Percentiles rank a stretch among this genome's conserved stretches.
Evolutionary conservation across 2,113 vertebrate genomes (phyloP).

Genomic region (Plecturocebus donacophilus): DNA sequence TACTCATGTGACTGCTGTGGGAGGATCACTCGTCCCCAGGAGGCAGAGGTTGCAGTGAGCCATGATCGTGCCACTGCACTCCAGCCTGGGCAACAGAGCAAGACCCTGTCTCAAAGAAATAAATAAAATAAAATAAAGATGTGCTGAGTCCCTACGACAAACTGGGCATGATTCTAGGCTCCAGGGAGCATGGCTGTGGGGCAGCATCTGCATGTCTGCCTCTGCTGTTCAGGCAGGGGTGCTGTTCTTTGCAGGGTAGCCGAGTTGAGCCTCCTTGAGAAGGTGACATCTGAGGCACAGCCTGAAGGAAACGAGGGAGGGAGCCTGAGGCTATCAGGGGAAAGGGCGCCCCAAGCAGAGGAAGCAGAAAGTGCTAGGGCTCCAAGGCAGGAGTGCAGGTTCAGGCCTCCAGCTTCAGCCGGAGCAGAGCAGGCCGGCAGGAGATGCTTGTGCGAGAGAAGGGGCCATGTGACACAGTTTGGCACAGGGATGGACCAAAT

Average conservation of each 20-base stretch:
- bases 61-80: no score
- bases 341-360: background rate
- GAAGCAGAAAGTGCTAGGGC: background rate
- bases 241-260: background rate
- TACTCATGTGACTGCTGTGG: no score
- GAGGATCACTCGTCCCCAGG: no score
- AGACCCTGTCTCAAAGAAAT: no score
- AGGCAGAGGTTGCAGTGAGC: no score
- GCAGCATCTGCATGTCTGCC: background rate
- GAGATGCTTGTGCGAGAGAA: accelerated
- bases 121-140: background rate
- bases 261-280: background rate
- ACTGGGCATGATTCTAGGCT: no score
- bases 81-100: no score
- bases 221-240: background rate
- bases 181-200: background rate
- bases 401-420: no score
- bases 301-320: background rate
- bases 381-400: background rate
- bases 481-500: background rate
- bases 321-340: background rate
- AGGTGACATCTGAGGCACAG: background rate
- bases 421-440: accelerated
- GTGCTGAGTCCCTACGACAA: background rate
- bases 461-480: background rate